Evolutionary conservation across 2,113 vertebrate genomes (phyloP).

Genomic region (Nycticorax nycticorax): DNA sequence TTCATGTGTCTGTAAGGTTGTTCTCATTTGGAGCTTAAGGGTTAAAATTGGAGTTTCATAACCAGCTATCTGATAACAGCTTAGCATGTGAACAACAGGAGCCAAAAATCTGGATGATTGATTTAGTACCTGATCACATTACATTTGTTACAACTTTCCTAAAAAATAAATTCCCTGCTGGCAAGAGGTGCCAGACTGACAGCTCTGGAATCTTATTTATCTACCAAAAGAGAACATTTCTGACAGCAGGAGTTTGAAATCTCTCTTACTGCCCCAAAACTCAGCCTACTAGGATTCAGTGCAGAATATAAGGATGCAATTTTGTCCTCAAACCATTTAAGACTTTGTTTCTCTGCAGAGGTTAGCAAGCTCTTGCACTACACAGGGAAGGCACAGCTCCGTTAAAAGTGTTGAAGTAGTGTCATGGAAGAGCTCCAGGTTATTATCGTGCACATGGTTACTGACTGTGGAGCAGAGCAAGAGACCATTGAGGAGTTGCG

Average conservation of each 20-base stretch:
- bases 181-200: neutral
- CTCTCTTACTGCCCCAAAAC: neutral
- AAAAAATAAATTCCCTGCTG: neutral
- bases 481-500: accelerated
- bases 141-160: neutral
- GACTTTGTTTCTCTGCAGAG: neutral
- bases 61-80: neutral
- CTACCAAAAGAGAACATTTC: neutral
- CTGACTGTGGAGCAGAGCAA: neutral
- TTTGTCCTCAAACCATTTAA: neutral
- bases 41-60: constrained; percentile 20
- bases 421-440: neutral
- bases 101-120: constrained; percentile 16
- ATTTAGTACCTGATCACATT: constrained; percentile 34
- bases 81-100: neutral
- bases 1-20: neutral
- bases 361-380: neutral
- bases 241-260: constrained; percentile 1
- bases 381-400: neutral
- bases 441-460: accelerated
- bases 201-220: neutral
- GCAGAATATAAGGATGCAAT: neutral
- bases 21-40: neutral
- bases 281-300: neutral
- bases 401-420: neutral